phyloP scores from a whole-genome alignment of 1,140 invertebrate genomes.

The Cherax quadricarinatus region DNA sequence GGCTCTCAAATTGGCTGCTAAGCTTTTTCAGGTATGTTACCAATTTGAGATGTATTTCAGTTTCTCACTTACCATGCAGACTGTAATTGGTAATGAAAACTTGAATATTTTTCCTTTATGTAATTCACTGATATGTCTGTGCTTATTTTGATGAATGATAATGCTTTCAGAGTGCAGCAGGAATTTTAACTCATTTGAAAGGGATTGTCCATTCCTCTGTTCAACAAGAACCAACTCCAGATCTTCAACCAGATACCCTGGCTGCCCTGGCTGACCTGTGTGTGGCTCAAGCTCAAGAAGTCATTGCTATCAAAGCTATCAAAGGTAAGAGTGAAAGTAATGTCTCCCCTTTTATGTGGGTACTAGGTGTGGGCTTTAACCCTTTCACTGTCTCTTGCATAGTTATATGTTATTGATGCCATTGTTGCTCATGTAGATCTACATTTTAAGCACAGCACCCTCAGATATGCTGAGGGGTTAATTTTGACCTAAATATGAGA shows the following conservation, averaged over 20 bases:
- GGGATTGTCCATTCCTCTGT: slow-evolving; percentile 88
- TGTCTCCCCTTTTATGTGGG: not conserved
- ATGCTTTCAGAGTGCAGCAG: slow-evolving; percentile 87
- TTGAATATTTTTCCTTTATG: too few species aligned
- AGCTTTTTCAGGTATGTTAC: slow-evolving; percentile 88
- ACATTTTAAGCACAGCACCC: too few species aligned
- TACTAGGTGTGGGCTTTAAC: not conserved
- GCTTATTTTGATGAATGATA: too few species aligned
- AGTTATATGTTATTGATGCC: not conserved
- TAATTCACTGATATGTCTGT: too few species aligned
- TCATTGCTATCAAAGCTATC: slow-evolving; percentile 96
- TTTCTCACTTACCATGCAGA: too few species aligned
- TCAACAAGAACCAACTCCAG: slow-evolving; percentile 96
- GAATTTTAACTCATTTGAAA: slow-evolving; percentile 94
- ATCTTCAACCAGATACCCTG: slow-evolving; percentile 94
- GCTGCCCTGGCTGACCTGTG: slow-evolving; percentile 90
- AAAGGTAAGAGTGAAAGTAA: slow-evolving; percentile 83
- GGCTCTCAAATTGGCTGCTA: slow-evolving; percentile 94
- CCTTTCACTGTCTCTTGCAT: not conserved
- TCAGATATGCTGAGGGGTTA: too few species aligned
- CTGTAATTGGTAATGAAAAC: too few species aligned
- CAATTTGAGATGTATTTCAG: too few species aligned
- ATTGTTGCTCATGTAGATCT: too few species aligned
- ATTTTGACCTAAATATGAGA: too few species aligned
- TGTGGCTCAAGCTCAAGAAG: slow-evolving; percentile 98